Percentiles rank a stretch among this genome's conserved stretches.
These are phyloP conservation scores for Calameuta idolon DNA, from an alignment of 2,888 invertebrate species.

Conservation along the genomic window DNA sequence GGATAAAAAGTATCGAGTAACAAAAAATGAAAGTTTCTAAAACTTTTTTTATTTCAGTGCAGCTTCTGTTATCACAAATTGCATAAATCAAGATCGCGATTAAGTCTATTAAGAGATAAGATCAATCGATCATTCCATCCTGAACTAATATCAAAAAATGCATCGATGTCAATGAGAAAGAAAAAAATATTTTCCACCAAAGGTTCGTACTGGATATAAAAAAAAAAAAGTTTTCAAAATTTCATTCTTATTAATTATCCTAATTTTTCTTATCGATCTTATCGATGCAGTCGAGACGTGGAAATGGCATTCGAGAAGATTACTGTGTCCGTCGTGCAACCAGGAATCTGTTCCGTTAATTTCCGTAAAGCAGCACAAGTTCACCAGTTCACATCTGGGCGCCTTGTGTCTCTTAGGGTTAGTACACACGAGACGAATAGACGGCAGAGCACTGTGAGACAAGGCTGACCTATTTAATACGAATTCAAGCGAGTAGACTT, in stretches of 20 bases:
- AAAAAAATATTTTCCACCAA: neutral
- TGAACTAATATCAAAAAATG: neutral
- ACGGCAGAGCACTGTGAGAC: neutral
- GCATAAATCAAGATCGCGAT: neutral
- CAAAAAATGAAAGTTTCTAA: neutral
- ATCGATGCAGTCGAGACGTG: conserved; percentile 2
- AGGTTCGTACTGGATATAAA: neutral
- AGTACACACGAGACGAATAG: neutral
- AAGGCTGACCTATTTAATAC: too few relatives aligned
- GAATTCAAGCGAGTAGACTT: too few relatives aligned
- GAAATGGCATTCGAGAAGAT: conserved; percentile 13
- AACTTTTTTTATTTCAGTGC: neutral
- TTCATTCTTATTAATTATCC: neutral
- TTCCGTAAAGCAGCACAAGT: conserved; percentile 18
- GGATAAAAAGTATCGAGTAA: neutral
- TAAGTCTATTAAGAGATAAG: neutral
- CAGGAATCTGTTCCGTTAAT: conserved; percentile 6
- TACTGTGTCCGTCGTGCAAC: conserved; percentile 23
- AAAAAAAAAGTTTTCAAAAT: neutral
- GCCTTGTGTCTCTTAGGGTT: conserved; percentile 35
- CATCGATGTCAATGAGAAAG: neutral
- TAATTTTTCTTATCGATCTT: neutral
- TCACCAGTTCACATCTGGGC: conserved; percentile 25
- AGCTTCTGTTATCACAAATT: neutral
- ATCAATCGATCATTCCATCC: neutral